phyloP scores from a whole-genome alignment of 2,797 vertebrate species.

The Sardinella longiceps region DNA sequence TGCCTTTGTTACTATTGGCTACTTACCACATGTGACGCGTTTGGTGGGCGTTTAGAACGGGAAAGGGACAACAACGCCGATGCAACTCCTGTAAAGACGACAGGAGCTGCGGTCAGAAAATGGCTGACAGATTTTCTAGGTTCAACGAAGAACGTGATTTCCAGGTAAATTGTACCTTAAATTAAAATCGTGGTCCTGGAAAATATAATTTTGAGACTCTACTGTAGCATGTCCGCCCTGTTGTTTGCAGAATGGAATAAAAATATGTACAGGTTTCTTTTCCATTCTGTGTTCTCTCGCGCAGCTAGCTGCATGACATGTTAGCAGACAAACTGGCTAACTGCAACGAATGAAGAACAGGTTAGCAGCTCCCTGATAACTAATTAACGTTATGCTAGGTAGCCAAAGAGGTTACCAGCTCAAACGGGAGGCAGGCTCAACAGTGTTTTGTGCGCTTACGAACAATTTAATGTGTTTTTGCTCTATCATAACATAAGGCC shows the following conservation, averaged over 20 bases:
- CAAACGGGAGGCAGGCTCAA: not conserved
- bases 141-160: conserved; percentile 99
- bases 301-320: conserved; percentile 25
- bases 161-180: conserved; percentile 81
- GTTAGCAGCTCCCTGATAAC: not conserved
- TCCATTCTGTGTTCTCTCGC: not conserved
- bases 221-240: not conserved
- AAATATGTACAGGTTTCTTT: not conserved
- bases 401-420: not conserved
- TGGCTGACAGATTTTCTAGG: conserved; percentile 98
- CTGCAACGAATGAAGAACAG: conserved; percentile 1
- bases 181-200: not conserved
- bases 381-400: conserved; percentile 9
- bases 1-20: conserved; percentile 41
- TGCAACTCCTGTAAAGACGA: conserved; percentile 44
- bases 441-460: not conserved
- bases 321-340: not conserved
- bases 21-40: conserved; percentile 35
- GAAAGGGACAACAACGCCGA: conserved; percentile 58
- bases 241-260: too few species aligned
- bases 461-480: not conserved
- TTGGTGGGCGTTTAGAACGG: conserved; percentile 56
- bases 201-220: not conserved
- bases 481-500: not conserved
- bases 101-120: conserved; percentile 82